phyloP scores from a whole-genome alignment of 2,888 invertebrate genomes.

The Eueremaeus valkanovi region DNA sequence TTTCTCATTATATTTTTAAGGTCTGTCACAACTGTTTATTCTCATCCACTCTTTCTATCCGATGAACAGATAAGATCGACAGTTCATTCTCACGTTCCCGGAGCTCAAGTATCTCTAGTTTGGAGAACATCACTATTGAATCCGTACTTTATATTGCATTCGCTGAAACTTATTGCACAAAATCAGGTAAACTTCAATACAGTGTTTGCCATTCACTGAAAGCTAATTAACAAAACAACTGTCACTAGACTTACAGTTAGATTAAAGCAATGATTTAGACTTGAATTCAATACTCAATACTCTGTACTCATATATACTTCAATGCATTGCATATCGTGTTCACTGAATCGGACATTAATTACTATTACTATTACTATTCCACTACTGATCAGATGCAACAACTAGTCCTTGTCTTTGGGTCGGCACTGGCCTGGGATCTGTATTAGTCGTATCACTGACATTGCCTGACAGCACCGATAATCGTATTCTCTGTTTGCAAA shows the following conservation, averaged over 20 bases:
- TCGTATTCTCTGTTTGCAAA: constrained; percentile 66
- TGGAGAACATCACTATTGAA: constrained; percentile 90
- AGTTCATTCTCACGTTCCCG: constrained; percentile 92
- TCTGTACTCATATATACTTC: no score
- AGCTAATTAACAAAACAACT: neutral
- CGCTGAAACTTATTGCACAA: constrained; percentile 89
- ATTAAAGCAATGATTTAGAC: neutral
- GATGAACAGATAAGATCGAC: constrained; percentile 60
- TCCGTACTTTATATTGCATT: constrained; percentile 93
- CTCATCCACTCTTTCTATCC: neutral
- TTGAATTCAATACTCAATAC: neutral
- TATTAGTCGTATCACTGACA: constrained; percentile 83
- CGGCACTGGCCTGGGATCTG: constrained; percentile 93
- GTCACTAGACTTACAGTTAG: neutral
- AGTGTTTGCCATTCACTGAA: neutral
- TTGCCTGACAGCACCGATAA: constrained; percentile 68
- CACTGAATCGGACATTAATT: no score
- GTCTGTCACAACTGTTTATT: constrained; percentile 21
- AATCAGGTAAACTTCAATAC: constrained; percentile 67
- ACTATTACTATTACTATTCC: constrained; percentile 5
- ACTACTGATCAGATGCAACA: constrained; percentile 66
- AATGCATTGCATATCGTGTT: neutral
- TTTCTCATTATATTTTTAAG: neutral
- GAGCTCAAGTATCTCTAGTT: constrained; percentile 94
- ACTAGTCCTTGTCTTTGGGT: constrained; percentile 92